A percentile compares a stretch with the other conserved stretches of the same genome.
These are phyloP conservation scores for Synanthedon andrenaeformis DNA, from an alignment of 2,888 invertebrate genomes.

Conservation along the genomic window DNA sequence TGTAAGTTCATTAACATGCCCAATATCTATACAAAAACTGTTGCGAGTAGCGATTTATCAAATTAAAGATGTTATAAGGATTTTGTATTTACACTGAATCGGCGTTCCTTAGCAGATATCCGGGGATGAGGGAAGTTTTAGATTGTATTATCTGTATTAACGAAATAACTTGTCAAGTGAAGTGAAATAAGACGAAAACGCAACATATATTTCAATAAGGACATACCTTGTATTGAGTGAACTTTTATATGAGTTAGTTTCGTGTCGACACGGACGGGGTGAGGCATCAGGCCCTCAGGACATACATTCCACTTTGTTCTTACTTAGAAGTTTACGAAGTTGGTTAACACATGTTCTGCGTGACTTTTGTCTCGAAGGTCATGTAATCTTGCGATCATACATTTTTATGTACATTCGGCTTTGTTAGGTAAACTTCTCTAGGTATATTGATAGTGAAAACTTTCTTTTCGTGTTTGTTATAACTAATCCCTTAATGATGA, in stretches of 20 bases:
- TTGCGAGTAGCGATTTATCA: no score
- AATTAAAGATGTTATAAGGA: no score
- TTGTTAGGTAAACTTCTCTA: not conserved
- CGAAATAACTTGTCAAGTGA: no score
- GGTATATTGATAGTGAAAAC: not conserved
- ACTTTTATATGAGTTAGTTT: conserved; percentile 49
- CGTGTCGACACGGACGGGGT: conserved; percentile 13
- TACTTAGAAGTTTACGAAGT: conserved; percentile 50
- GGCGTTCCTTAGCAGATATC: no score
- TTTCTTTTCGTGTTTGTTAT: not conserved
- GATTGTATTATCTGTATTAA: no score
- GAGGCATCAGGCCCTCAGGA: conserved; percentile 36
- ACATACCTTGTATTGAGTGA: conserved; percentile 27
- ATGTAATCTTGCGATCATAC: conserved; percentile 24
- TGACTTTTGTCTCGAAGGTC: conserved; percentile 38
- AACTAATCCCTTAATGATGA: no score
- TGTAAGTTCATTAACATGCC: no score
- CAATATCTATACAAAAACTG: no score
- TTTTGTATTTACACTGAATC: no score
- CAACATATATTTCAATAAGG: not conserved
- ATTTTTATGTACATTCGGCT: not conserved
- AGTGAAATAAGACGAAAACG: no score
- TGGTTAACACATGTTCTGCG: conserved; percentile 56
- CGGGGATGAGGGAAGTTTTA: no score
- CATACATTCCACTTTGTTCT: conserved; percentile 52